These are phyloP conservation scores for Propsilocerus akamusi DNA, from an alignment of 1,140 invertebrate species.

Conservation along the genomic window DNA sequence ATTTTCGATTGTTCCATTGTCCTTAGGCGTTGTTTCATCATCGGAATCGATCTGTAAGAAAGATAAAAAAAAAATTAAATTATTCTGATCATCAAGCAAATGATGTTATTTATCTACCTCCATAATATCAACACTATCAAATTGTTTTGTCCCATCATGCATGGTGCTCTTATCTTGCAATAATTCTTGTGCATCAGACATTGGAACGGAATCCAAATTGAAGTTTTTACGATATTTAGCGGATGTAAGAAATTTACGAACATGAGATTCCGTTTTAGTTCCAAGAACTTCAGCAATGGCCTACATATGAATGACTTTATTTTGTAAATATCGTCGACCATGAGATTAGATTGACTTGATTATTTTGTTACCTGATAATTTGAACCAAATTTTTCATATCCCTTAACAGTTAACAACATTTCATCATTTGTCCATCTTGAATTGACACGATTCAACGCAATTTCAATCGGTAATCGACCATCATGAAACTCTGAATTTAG, in stretches of 20 bases:
- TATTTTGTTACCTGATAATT: background rate
- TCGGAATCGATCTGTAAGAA: background rate
- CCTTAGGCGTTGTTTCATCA: background rate
- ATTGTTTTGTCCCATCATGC: background rate
- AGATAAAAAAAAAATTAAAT: background rate
- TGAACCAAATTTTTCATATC: slow-evolving; percentile 53
- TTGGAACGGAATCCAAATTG: slow-evolving; percentile 65
- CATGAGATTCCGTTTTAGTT: slow-evolving; percentile 84
- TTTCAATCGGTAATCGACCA: background rate
- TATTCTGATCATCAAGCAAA: background rate
- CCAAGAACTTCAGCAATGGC: slow-evolving; percentile 89
- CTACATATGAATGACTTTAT: slow-evolving; percentile 11
- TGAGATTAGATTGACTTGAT: background rate
- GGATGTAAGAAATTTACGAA: slow-evolving; percentile 77
- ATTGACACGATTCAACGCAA: slow-evolving; percentile 33
- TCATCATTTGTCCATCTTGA: slow-evolving; percentile 88
- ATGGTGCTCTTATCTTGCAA: background rate
- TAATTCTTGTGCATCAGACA: background rate
- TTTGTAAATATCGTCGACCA: background rate
- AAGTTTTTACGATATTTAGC: slow-evolving; percentile 76
- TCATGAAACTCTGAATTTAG: background rate
- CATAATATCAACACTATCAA: slow-evolving; percentile 2
- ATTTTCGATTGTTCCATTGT: background rate
- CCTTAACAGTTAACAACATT: slow-evolving; percentile 74
- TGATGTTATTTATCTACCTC: background rate